phyloP scores from a whole-genome alignment of 2,113 vertebrate species.

The Phasianus colchicus region DNA sequence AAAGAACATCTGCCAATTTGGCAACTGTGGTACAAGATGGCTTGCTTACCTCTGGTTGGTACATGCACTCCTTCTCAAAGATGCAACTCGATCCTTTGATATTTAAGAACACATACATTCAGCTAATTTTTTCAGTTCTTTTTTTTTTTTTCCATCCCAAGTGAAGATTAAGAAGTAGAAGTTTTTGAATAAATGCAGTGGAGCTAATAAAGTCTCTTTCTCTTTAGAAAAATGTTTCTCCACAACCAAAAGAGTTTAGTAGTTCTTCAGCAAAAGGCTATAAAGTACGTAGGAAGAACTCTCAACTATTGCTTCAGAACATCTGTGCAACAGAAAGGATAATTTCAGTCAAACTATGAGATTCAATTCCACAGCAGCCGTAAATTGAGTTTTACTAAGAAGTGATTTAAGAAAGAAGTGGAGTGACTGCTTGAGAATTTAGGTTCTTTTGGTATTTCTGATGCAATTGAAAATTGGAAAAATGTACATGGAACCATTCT shows the following conservation, averaged over 20 bases:
- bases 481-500: not conserved
- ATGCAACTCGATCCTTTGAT: not conserved
- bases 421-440: not conserved
- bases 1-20: not conserved
- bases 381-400: too few species aligned
- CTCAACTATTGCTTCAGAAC: not conserved
- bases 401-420: not conserved
- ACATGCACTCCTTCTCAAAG: not conserved
- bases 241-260: not conserved
- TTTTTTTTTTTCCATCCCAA: not conserved
- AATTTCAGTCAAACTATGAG: not conserved
- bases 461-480: not conserved
- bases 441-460: not conserved
- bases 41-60: not conserved
- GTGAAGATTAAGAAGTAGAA: not conserved
- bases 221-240: not conserved
- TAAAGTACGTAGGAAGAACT: not conserved
- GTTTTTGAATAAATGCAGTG: not conserved
- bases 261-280: not conserved
- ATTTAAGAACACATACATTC: not conserved
- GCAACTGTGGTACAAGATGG: not conserved
- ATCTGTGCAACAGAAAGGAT: not conserved
- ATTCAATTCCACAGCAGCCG: not conserved
- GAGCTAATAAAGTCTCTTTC: not conserved
- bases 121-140: not conserved